Conservation (phyloP, 2,797 vertebrate species). For the Pangasius sanitwongsei region DNA sequence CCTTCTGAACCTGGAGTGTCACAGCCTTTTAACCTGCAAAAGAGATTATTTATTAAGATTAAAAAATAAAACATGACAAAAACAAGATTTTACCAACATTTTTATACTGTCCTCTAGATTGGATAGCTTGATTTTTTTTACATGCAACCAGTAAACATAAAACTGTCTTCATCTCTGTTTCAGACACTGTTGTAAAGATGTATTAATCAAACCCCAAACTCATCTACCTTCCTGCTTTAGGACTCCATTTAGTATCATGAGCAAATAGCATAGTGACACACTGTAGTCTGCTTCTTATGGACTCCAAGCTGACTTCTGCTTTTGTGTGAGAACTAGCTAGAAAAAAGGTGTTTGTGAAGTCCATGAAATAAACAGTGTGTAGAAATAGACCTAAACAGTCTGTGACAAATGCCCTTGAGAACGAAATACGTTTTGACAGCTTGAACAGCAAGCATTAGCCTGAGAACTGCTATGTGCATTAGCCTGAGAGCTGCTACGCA, state of each 20-base stretch:
- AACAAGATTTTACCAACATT: neutral
- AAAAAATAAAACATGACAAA: neutral
- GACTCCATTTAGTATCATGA: neutral
- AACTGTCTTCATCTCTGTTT: neutral
- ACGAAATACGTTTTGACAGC: neutral
- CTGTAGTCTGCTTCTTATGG: neutral
- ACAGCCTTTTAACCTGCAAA: neutral
- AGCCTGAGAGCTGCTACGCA: neutral
- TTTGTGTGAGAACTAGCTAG: neutral
- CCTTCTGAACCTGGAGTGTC: neutral
- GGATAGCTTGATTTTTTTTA: neutral
- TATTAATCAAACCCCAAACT: neutral
- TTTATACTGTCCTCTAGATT: neutral
- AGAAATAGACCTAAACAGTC: neutral
- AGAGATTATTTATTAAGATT: neutral
- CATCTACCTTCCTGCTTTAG: neutral
- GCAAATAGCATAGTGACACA: neutral
- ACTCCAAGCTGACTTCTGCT: neutral
- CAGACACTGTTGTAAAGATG: neutral
- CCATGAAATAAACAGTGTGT: too few relatives aligned
- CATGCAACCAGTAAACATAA: neutral
- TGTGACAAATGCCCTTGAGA: neutral
- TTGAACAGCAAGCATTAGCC: conserved; percentile 2
- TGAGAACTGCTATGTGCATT: neutral
- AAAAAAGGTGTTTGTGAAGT: neutral